Percentiles rank a stretch among this genome's conserved stretches.
Evolutionary conservation across 2,113 vertebrate genomes (phyloP).

Genomic region (Apistogramma diplotaenia): DNA sequence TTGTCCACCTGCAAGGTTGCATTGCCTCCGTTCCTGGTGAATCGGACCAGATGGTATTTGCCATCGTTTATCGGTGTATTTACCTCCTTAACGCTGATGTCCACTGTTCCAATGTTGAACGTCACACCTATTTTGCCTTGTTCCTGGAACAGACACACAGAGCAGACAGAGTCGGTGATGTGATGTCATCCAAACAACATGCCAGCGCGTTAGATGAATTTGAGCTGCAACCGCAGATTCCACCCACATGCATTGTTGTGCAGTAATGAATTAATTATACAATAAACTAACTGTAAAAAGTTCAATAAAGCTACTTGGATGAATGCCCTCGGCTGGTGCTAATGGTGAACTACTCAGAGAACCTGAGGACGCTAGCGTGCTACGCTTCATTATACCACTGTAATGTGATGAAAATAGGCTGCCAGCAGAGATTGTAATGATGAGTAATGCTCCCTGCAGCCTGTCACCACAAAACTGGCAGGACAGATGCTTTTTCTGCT

Average conservation of each 20-base stretch:
- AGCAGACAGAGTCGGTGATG: background rate
- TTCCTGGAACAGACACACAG: constrained; percentile 78
- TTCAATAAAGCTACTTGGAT: constrained; percentile 52
- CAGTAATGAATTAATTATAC: constrained; percentile 51
- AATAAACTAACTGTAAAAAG: constrained; percentile 51
- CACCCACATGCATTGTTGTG: background rate
- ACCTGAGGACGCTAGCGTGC: constrained; percentile 48
- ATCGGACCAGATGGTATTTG: constrained; percentile 94
- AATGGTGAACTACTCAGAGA: constrained; percentile 54
- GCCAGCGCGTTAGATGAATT: background rate
- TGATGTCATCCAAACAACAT: background rate
- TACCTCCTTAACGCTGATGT: constrained; percentile 93
- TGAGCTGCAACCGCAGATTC: background rate
- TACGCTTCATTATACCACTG: constrained; percentile 66
- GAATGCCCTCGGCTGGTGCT: constrained; percentile 46
- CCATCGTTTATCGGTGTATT: constrained; percentile 89
- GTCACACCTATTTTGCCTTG: constrained; percentile 95
- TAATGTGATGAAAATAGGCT: constrained; percentile 73
- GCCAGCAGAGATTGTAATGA: constrained; percentile 73
- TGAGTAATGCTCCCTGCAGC: constrained; percentile 69
- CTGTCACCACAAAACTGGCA: constrained; percentile 47
- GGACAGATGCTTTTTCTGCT: constrained; percentile 48
- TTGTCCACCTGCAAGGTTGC: constrained; percentile 96
- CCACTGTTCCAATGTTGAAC: constrained; percentile 96
- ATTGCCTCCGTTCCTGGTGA: constrained; percentile 95